Evolutionary conservation across 64 coral and sea anemone species (phyloP), one percentile per base, ranked within the genome.

Genomic region (Stichodactyla mertensii): DNA sequence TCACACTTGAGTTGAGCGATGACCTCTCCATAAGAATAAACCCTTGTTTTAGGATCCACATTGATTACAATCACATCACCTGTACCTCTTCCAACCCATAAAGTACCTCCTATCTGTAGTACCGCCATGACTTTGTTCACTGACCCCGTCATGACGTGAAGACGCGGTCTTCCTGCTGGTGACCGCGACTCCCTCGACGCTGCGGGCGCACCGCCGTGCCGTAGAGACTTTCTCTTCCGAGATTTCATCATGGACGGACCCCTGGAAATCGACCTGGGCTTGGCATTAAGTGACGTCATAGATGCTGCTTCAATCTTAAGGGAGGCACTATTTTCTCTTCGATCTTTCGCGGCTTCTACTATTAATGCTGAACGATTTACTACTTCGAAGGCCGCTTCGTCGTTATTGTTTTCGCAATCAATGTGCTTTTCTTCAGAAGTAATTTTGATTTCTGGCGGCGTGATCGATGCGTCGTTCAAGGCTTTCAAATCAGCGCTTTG

Each of bases 1-100:
- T 96, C 94, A 51, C 84, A 71, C 52, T 93, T 90, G 7, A 96
- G 88, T 54, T 93, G 91, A 16, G 94, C 88, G 13, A 96, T 71
- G 51, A 96, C 88, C 36, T 93, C 82, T 85, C 94, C 94, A n/a
- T 85, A 83, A 22, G 80, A 74, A 19, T 90, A 64, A 6, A 60
- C 87, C 4, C 84, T 83, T 53, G 86, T 51, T 51, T 87, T 80
- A 7, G 87, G 81, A 70, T 83, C 91, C 7, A 96, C 94, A 64
- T 96, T 96, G 11, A 96, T 74, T 19, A 92, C 91, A 51, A 96
- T 64, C n/a, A 90, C 67, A 52, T 96, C 94, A 4, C 94, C 94
- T 52, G 80, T 71, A 5, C 91, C 92, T 56, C 94, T 87, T 0
- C 94, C 94, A 6, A 96, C 70, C 94, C 94, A 96, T 26, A 96